Evolutionary conservation across 2,113 vertebrate genomes (phyloP), one percentile per base, ranked within the genome.

Genomic region (Cyanistes caeruleus): DNA sequence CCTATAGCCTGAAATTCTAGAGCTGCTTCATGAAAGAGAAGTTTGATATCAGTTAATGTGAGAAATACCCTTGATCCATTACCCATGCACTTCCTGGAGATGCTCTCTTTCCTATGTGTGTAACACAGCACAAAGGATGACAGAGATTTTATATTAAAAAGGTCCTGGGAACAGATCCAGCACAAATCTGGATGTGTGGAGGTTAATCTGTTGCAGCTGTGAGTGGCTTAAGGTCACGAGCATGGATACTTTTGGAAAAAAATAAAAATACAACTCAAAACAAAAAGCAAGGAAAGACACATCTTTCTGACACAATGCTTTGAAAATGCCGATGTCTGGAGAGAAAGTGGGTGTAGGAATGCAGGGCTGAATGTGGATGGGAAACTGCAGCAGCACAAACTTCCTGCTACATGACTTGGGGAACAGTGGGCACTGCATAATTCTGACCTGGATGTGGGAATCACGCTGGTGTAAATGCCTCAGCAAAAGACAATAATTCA

Each of bases 201-300:
- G 82, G 87, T 93, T 93, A 91, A 95, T 13, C 24, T 88, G 31
- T 21, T 94, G 64, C 87, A 95, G 94, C 69, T 97, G 89, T 79
- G 90, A 74, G 63, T 78, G 49, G 55, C 28, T 86, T 59, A 59
- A 56, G 51, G 74, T 78, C 62, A 84, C 5, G 4, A 44, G 30
- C 37, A 59, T 28, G 44, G 67, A 90, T 48, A 39, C n/a, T 88
- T 95, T 67, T 65, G 44, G 25, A 60, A 90, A 84, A 59, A 83
- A 58, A 67, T 20, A 20, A 52, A 83, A 44, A 48, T 41, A 20
- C 13, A n/a, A 55, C 48, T 30, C 76, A 44, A 79, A 56, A 76
- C 11, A 35, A 76, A 51, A 75, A 48, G 2, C 23, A 85, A 37
- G 16, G 35, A 84, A 87, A 78, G 28, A 31, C 5, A 55, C 3